Evolutionary conservation across 2,888 invertebrate genomes (phyloP).

Genomic region (Saturnia japonica): DNA sequence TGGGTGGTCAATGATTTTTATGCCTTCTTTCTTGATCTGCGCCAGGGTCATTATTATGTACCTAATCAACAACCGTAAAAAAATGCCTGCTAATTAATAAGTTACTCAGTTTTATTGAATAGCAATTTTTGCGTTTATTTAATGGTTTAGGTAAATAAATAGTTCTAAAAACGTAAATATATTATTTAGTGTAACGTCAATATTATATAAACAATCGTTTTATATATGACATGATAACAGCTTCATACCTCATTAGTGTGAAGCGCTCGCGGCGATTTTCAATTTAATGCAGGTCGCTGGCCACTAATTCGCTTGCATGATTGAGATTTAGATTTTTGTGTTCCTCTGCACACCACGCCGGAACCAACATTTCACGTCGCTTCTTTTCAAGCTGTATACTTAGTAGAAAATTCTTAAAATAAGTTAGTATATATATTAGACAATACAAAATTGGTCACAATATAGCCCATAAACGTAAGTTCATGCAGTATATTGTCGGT

Average conservation of each 20-base stretch:
- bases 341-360: constrained; percentile 18
- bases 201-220: not conserved
- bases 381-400: constrained; percentile 33
- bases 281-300: constrained; percentile 48
- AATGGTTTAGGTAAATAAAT: not conserved
- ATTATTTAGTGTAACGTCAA: not conserved
- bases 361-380: constrained; percentile 22
- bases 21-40: too few species aligned
- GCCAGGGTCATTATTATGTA: too few species aligned
- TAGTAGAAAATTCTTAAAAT: too few species aligned
- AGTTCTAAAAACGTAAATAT: not conserved
- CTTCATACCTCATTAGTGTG: constrained; percentile 29
- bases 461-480: too few species aligned
- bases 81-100: too few species aligned
- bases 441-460: too few species aligned
- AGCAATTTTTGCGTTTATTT: not conserved
- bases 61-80: not conserved
- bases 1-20: too few species aligned
- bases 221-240: constrained; percentile 22
- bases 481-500: too few species aligned
- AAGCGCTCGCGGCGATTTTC: constrained; percentile 22
- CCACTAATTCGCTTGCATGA: constrained; percentile 61
- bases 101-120: too few species aligned
- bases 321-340: constrained; percentile 30
- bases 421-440: too few species aligned